Evolutionary conservation across 92 coral and sea anemone species (phyloP).

Genomic region (Diadumene lineata): DNA sequence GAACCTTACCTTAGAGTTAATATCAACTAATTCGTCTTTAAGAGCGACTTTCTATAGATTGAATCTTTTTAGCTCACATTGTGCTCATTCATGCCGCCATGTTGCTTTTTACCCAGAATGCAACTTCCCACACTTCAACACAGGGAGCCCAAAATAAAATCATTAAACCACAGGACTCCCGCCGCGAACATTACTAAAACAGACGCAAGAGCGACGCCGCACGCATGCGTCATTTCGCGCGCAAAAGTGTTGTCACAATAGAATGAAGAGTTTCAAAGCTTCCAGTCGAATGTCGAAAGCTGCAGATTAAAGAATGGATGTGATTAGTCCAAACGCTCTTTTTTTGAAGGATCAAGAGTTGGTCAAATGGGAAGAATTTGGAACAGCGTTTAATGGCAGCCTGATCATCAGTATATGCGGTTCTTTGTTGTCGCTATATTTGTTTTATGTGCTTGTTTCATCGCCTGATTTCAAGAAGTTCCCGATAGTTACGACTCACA

Average conservation of each 20-base stretch:
- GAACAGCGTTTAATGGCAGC: neutral
- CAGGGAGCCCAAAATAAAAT: slow-evolving; percentile 16
- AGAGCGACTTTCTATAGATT: neutral
- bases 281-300: neutral
- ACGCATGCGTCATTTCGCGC: neutral
- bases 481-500: neutral
- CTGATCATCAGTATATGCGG: neutral
- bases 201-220: neutral
- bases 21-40: neutral
- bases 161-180: neutral
- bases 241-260: neutral
- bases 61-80: neutral
- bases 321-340: neutral
- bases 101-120: slow-evolving; percentile 13
- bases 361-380: neutral
- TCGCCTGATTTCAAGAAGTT: slow-evolving; percentile 1
- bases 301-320: neutral
- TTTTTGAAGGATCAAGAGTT: neutral
- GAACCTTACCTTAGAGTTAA: neutral
- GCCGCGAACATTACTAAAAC: neutral
- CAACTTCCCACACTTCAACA: neutral
- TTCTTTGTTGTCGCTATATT: neutral
- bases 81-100: slow-evolving; percentile 21
- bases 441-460: neutral
- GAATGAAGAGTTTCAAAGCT: neutral